A percentile compares a stretch with the other conserved stretches of the same genome.
Conservation (phyloP, 2,888 invertebrate species). For the Phortica okadai region DNA sequence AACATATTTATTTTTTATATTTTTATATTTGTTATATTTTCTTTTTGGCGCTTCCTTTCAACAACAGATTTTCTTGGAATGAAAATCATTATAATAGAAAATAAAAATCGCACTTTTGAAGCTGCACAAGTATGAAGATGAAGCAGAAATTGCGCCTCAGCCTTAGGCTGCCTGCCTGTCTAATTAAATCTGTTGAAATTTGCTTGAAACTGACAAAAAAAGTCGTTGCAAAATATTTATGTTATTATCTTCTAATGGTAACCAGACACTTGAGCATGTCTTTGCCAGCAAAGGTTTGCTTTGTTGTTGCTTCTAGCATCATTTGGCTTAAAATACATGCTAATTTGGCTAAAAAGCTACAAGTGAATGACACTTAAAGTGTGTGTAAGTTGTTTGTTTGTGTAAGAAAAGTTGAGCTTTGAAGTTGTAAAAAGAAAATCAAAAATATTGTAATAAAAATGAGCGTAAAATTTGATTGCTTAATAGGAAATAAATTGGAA, state of each 20-base stretch:
- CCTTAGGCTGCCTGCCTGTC: not conserved
- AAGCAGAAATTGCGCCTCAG: not conserved
- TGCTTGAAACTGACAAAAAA: not conserved
- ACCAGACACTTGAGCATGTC: too few relatives aligned
- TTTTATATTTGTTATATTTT: not conserved
- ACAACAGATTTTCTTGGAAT: conserved; percentile 34
- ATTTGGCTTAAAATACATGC: too few relatives aligned
- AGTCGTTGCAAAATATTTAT: not conserved
- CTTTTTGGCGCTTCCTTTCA: not conserved
- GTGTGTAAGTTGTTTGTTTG: too few relatives aligned
- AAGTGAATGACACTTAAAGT: too few relatives aligned
- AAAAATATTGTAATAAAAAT: too few relatives aligned
- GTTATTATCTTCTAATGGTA: not conserved
- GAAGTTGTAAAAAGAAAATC: too few relatives aligned
- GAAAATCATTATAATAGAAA: conserved; percentile 39
- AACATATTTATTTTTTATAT: conserved; percentile 29
- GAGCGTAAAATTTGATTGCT: too few relatives aligned
- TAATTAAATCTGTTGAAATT: not conserved
- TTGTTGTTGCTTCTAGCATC: too few relatives aligned
- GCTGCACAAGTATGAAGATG: not conserved
- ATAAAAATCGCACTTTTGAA: not conserved
- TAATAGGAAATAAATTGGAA: too few relatives aligned
- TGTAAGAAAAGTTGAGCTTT: too few relatives aligned
- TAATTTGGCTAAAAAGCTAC: too few relatives aligned
- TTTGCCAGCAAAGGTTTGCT: too few relatives aligned